Conservation (phyloP, 2,888 invertebrate species). For the Altica lythri region DNA sequence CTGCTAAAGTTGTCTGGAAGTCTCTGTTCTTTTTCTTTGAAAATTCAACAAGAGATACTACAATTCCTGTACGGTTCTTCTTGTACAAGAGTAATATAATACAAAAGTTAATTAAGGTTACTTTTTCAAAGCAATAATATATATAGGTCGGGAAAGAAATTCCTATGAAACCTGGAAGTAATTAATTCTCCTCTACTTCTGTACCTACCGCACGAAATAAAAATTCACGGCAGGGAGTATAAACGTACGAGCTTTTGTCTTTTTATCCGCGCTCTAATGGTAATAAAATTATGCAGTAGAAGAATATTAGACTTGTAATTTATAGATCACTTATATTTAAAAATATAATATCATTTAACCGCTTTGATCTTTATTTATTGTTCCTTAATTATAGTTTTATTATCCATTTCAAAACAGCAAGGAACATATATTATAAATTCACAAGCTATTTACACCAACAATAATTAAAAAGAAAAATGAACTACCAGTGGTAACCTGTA, state of each 20-base stretch:
- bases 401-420: too few species aligned
- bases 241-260: conserved; percentile 6
- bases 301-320: too few species aligned
- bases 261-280: too few species aligned
- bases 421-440: too few species aligned
- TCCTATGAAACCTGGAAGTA: conserved; percentile 31
- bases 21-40: conserved; percentile 21
- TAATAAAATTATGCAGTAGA: too few species aligned
- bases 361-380: too few species aligned
- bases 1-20: conserved; percentile 28
- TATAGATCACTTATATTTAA: too few species aligned
- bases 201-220: conserved; percentile 15
- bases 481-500: too few species aligned
- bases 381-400: too few species aligned
- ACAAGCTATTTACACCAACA: too few species aligned
- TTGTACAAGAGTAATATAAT: conserved; percentile 29
- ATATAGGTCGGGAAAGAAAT: conserved; percentile 27
- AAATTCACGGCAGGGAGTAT: conserved; percentile 16
- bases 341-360: too few species aligned
- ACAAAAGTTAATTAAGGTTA: conserved; percentile 34
- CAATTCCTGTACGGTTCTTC: conserved; percentile 23
- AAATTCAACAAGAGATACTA: conserved; percentile 30
- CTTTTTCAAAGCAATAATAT: conserved; percentile 30
- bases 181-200: conserved; percentile 25
- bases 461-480: too few species aligned